Percentiles rank a stretch among this genome's conserved stretches.
These are phyloP conservation scores for Halichoerus grypus DNA, from an alignment of 2,113 vertebrate genomes.

Conservation along the genomic window DNA sequence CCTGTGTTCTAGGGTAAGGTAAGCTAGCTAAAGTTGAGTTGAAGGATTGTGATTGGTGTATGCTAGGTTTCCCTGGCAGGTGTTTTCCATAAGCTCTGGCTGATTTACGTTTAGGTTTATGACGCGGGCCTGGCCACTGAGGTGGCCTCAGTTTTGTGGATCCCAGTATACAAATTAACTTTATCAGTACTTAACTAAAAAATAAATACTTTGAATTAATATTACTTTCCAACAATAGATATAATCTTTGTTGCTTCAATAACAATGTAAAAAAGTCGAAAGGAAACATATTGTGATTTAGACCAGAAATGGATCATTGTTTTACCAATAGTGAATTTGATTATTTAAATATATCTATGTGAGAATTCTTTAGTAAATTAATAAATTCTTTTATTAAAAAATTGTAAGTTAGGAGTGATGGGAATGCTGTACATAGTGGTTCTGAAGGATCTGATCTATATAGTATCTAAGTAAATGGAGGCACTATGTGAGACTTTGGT, in stretches of 20 bases:
- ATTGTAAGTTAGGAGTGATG: neutral
- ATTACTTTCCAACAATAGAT: neutral
- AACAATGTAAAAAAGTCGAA: neutral
- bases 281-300: conserved; percentile 19
- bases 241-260: conserved; percentile 1
- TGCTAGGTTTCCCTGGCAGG: neutral
- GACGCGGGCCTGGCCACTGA: neutral
- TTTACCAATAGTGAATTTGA: neutral
- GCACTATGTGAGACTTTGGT: neutral
- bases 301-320: neutral
- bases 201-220: conserved; percentile 43
- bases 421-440: neutral
- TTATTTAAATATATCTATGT: conserved; percentile 5
- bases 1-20: neutral
- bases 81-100: neutral
- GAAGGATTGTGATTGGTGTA: neutral
- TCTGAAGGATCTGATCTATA: neutral
- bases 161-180: neutral
- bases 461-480: neutral
- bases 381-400: neutral
- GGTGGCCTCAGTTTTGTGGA: neutral
- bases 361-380: neutral
- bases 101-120: neutral
- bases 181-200: conserved; percentile 7
- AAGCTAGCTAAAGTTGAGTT: neutral